Conservation (phyloP, 2,888 invertebrate species). For the Leucophora obtusa region DNA sequence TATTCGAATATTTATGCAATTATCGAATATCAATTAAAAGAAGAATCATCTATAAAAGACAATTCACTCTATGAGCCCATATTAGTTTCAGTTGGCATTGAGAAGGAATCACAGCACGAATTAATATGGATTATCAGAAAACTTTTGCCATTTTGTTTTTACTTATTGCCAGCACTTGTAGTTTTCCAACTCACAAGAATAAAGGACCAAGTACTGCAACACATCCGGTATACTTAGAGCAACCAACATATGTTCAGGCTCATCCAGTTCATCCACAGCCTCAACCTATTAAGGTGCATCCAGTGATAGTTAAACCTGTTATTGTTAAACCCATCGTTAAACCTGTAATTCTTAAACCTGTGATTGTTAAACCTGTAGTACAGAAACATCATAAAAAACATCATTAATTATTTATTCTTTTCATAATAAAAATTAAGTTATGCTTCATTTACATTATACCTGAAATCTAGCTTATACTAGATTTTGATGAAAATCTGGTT, state of each 20-base stretch:
- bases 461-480: too few species aligned
- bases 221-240: constrained; percentile 27
- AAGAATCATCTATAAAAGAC: constrained; percentile 22
- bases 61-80: not conserved
- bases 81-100: constrained; percentile 32
- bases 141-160: constrained; percentile 2
- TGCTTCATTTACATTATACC: too few species aligned
- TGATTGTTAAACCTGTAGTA: constrained; percentile 29
- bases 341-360: constrained; percentile 21
- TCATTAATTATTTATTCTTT: not conserved
- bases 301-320: constrained; percentile 25
- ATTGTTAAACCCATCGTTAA: constrained; percentile 31
- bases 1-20: constrained; percentile 41
- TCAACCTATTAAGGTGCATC: constrained; percentile 20
- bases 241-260: constrained; percentile 16
- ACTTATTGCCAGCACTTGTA: constrained; percentile 6
- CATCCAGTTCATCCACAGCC: constrained; percentile 30
- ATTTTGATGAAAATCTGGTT: too few species aligned
- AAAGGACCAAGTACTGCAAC: constrained; percentile 18
- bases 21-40: constrained; percentile 55
- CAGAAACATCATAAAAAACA: constrained; percentile 26
- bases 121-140: constrained; percentile 30
- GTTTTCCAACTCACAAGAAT: constrained; percentile 42
- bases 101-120: constrained; percentile 6
- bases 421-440: too few species aligned